These are phyloP conservation scores for Falco biarmicus DNA, from an alignment of 2,797 vertebrate species.

Conservation along the genomic window DNA sequence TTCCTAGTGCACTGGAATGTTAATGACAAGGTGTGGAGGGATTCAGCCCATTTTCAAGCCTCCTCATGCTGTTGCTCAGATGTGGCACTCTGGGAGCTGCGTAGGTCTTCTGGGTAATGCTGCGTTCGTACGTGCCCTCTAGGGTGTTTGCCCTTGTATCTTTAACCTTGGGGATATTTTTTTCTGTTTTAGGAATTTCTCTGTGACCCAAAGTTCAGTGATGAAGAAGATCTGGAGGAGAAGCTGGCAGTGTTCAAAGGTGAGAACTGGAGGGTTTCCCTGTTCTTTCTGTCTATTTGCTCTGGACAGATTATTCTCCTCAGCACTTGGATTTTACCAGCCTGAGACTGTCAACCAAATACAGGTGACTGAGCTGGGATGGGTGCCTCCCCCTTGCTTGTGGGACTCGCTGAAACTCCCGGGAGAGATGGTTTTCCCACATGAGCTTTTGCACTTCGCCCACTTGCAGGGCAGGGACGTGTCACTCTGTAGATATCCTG, in stretches of 20 bases:
- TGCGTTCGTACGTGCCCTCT: neutral
- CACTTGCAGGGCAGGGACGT: neutral
- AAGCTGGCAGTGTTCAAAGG: constrained; percentile 95
- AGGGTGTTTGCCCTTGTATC: neutral
- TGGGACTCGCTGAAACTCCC: neutral
- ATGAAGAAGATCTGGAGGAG: constrained; percentile 92
- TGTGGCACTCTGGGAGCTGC: neutral
- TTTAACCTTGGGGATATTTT: neutral
- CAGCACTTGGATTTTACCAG: neutral
- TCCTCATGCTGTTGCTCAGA: neutral
- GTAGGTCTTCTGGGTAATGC: neutral
- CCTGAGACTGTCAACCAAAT: neutral
- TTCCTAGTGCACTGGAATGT: neutral
- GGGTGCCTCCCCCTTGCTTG: neutral
- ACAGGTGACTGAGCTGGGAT: neutral
- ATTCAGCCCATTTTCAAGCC: neutral
- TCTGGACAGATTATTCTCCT: neutral
- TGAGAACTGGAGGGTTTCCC: constrained; percentile 70
- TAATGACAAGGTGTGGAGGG: neutral
- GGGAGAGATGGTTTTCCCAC: neutral
- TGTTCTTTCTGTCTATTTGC: neutral
- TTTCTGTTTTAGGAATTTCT: constrained; percentile 86
- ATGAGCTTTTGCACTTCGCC: neutral
- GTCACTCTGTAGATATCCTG: constrained; percentile 25
- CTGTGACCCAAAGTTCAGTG: constrained; percentile 94